Evolutionary conservation across 1,140 invertebrate genomes (phyloP), one percentile per base, ranked within the genome.

Genomic region (Stegodyphus dumicola): DNA sequence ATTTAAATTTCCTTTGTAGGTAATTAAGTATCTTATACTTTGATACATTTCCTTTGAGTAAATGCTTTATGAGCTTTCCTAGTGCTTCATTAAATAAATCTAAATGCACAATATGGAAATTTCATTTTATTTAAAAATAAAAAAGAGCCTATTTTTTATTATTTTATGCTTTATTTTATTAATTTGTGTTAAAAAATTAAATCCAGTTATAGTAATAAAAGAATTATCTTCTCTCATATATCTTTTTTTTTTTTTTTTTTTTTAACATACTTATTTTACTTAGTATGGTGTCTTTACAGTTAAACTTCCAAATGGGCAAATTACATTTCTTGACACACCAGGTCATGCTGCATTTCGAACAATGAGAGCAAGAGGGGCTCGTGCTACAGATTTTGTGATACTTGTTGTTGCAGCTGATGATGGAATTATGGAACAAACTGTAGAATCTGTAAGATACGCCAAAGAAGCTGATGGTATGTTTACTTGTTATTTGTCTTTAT

Each of bases 271-370:
- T 15, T 60, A 15, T 60, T 60, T 66, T 49, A 53, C 13, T 54
- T 11, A n/a, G 33, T 67, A 88, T 90, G 17, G 88, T 81, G 17
- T 17, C 56, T 17, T 83, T 75, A 69, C 15, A 94, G 95, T 96
- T 18, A 92, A 91, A 49, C 89, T 92, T n/a, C 87, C 89, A 67
- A 94, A 94, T 3, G 94, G 96, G 69, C 92, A 89, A 70, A 94
- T 99, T 56, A 99, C 98, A 9, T 99, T 99, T 92, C 90, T 99
- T 77, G 98, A 99, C 90, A 99, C 98, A n/a, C 98, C 98, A n/a
- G 98, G 98, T 0, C 98, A 99, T 92, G 98, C 98, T 33, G 98
- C 98, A 9, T 99, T 99, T 90, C 94, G 92, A 74, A 92, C 96
- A 1, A 98, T 99, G 96, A 91, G 98, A 88, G 93, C 94, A 65